These are phyloP conservation scores for Nomada flava DNA, from an alignment of 2,888 invertebrate genomes.

Conservation along the genomic window DNA sequence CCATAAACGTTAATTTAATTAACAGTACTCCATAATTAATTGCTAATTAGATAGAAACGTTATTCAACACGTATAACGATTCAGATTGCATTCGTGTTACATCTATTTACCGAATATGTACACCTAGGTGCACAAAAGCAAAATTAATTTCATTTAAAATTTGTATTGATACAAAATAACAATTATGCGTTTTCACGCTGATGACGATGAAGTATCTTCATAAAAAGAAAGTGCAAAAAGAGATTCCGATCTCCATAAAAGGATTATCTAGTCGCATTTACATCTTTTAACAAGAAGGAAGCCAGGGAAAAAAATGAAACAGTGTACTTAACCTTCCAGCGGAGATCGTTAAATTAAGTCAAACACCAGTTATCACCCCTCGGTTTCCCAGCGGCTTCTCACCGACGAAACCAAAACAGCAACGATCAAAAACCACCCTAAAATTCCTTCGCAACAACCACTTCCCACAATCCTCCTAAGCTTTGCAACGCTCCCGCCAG, in stretches of 20 bases:
- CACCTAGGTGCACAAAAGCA: too few relatives aligned
- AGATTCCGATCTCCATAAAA: background rate
- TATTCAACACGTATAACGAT: too few relatives aligned
- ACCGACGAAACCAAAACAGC: background rate
- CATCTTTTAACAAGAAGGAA: too few relatives aligned
- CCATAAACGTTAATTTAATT: background rate
- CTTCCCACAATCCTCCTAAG: background rate
- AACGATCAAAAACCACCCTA: background rate
- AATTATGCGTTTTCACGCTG: background rate
- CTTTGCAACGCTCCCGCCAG: background rate
- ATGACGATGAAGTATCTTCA: background rate
- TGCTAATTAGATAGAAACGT: background rate
- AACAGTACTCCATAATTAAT: background rate
- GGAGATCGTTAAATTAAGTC: background rate
- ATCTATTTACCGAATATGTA: too few relatives aligned
- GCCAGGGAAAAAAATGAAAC: too few relatives aligned
- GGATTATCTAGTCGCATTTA: too few relatives aligned
- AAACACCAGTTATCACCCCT: background rate
- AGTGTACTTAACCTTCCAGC: background rate
- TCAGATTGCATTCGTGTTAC: too few relatives aligned
- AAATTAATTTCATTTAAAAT: too few relatives aligned
- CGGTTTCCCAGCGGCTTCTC: background rate
- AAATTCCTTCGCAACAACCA: constrained; percentile 5
- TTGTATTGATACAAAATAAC: too few relatives aligned
- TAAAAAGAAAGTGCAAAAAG: background rate